A percentile compares a stretch with the other conserved stretches of the same genome.
phyloP scores from a whole-genome alignment of 2,888 invertebrate species.

The Pollenia labialis region DNA sequence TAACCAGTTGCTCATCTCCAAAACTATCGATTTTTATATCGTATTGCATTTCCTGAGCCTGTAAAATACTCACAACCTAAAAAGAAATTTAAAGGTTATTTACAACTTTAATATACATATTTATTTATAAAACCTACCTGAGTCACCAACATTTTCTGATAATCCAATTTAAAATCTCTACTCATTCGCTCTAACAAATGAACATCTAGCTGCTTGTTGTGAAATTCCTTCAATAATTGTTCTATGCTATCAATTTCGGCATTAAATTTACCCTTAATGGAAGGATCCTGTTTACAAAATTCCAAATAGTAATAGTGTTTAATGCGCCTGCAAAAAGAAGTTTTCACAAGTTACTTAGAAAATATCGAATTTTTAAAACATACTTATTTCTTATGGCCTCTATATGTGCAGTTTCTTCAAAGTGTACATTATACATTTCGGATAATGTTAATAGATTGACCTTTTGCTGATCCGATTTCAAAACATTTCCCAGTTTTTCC shows the following conservation, averaged over 20 bases:
- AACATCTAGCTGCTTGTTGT: constrained; percentile 81
- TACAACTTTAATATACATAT: neutral
- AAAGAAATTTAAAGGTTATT: neutral
- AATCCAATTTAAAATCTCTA: constrained; percentile 82
- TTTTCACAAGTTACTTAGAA: neutral
- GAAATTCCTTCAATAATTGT: constrained; percentile 81
- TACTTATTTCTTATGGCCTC: constrained; percentile 79
- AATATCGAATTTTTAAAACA: constrained; percentile 29
- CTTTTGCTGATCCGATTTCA: constrained; percentile 82
- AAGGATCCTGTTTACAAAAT: constrained; percentile 82
- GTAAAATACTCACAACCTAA: constrained; percentile 80
- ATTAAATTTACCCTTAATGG: constrained; percentile 81
- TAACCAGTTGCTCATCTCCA: constrained; percentile 82
- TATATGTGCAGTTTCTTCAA: constrained; percentile 78
- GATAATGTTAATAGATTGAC: constrained; percentile 82
- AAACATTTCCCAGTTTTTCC: constrained; percentile 78
- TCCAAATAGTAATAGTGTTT: constrained; percentile 83
- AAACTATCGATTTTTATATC: constrained; percentile 81
- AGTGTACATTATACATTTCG: constrained; percentile 82
- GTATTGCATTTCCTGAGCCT: constrained; percentile 81
- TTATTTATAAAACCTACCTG: constrained; percentile 76
- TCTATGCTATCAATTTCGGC: constrained; percentile 81
- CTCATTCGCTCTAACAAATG: constrained; percentile 81
- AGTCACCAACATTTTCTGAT: constrained; percentile 81
- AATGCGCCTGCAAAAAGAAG: constrained; percentile 78